Evolutionary conservation across 2,113 vertebrate species (phyloP).

Genomic region (Lagopus leucura): DNA sequence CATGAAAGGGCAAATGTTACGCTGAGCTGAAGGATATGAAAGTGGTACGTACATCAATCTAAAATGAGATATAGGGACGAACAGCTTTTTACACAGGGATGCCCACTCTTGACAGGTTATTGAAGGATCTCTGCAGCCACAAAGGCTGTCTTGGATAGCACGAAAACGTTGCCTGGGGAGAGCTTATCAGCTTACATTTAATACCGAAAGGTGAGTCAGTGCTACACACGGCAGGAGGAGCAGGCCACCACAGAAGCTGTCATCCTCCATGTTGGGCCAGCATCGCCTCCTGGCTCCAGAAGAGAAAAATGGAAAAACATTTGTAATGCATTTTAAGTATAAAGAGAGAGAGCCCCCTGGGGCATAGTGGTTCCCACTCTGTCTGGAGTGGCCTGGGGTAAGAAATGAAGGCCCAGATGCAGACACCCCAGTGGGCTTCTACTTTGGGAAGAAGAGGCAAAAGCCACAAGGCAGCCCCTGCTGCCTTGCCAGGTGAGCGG

Average conservation of each 20-base stretch:
- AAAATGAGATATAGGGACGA: constrained; percentile 74
- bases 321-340: not conserved
- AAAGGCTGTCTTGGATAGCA: constrained; percentile 23
- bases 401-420: not conserved
- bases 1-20: constrained; percentile 82
- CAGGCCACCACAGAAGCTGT: constrained; percentile 13
- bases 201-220: constrained; percentile 76
- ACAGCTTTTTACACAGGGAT: constrained; percentile 57
- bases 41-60: constrained; percentile 66
- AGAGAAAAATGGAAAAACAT: not conserved
- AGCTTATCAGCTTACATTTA: constrained; percentile 67
- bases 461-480: not conserved
- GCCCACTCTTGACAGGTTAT: constrained; percentile 72
- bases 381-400: not conserved
- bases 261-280: constrained; percentile 21
- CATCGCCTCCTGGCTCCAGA: not conserved
- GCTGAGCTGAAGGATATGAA: constrained; percentile 75
- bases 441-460: not conserved
- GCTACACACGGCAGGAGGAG: constrained; percentile 73
- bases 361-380: fast-evolving
- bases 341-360: not conserved
- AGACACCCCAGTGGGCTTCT: not conserved
- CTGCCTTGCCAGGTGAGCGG: not conserved
- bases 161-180: constrained; percentile 50
- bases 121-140: constrained; percentile 66